Evolutionary conservation across 2,888 invertebrate species (phyloP).

Genomic region (Brachyptera risi): DNA sequence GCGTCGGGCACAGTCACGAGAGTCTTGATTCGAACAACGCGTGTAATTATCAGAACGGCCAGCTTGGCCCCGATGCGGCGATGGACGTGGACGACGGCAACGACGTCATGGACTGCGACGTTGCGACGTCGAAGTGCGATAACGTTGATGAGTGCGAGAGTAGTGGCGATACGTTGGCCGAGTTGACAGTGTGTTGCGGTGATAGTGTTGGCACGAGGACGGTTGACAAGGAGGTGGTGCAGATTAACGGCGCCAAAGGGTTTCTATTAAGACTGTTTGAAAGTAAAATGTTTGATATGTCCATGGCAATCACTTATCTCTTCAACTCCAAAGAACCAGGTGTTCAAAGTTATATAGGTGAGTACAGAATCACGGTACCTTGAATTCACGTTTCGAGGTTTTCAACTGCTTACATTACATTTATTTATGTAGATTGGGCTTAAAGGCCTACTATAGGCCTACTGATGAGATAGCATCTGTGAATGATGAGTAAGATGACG

Average conservation of each 20-base stretch:
- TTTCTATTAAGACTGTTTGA: slow-evolving; percentile 87
- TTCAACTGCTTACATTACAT: too few relatives aligned
- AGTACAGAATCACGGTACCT: too few relatives aligned
- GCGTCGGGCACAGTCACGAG: slow-evolving; percentile 62
- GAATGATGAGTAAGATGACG: too few relatives aligned
- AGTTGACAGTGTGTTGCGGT: slow-evolving; percentile 23
- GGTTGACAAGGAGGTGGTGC: slow-evolving; percentile 23
- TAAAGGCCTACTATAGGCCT: too few relatives aligned
- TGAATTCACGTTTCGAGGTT: too few relatives aligned
- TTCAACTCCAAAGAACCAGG: slow-evolving; percentile 98
- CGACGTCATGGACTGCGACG: neutral
- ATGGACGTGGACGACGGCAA: slow-evolving; percentile 12
- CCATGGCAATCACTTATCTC: slow-evolving; percentile 96
- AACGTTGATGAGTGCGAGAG: neutral
- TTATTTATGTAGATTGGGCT: too few relatives aligned
- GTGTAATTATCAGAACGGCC: neutral
- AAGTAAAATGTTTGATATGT: slow-evolving; percentile 96
- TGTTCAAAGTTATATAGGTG: slow-evolving; percentile 92
- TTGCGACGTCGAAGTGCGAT: neutral
- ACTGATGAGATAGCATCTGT: too few relatives aligned
- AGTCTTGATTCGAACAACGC: slow-evolving; percentile 62
- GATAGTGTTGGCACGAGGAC: slow-evolving; percentile 17
- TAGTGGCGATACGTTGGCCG: neutral
- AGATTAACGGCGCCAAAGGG: slow-evolving; percentile 50
- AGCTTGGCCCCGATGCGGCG: neutral